A percentile compares a stretch with the other conserved stretches of the same genome.
Conservation (phyloP, 2,113 vertebrate genomes). For the Ameiurus melas region DNA sequence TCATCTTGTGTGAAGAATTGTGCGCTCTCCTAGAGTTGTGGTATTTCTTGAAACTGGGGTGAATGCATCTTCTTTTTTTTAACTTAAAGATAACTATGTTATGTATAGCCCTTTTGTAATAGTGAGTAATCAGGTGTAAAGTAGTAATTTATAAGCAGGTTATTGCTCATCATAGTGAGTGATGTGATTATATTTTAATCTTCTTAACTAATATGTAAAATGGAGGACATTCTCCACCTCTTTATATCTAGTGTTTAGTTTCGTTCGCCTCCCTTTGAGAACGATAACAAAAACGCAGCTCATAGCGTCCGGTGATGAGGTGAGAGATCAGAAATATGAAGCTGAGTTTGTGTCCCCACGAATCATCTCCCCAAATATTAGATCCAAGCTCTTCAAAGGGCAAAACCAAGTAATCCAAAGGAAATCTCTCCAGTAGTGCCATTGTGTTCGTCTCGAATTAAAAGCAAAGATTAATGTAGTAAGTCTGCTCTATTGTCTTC, state of each 20-base stretch:
- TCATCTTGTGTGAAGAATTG: conserved; percentile 69
- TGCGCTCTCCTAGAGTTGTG: conserved; percentile 61
- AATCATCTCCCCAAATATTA: conserved; percentile 65
- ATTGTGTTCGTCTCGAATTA: conserved; percentile 93
- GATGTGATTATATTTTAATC: conserved; percentile 61
- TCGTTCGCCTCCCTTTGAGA: conserved; percentile 37
- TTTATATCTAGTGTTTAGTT: conserved; percentile 57
- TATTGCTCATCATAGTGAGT: conserved; percentile 68
- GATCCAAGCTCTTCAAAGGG: conserved; percentile 79
- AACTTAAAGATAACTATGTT: conserved; percentile 76
- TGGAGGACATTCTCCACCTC: conserved; percentile 72
- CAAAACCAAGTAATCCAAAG: conserved; percentile 78
- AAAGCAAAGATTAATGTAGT: conserved; percentile 90
- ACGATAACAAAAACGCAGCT: conserved; percentile 42
- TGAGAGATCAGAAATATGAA: conserved; percentile 32
- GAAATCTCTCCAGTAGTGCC: conserved; percentile 89
- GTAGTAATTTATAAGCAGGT: conserved; percentile 85
- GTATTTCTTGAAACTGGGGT: conserved; percentile 62
- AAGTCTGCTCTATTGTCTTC: conserved; percentile 84
- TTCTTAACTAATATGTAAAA: conserved; percentile 71
- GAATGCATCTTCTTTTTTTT: conserved; percentile 74
- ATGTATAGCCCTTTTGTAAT: conserved; percentile 82
- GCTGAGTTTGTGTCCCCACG: conserved; percentile 13
- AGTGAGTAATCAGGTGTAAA: conserved; percentile 83
- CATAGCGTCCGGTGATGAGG: conserved; percentile 10